phyloP scores from a whole-genome alignment of 2,888 invertebrate genomes.

The Bembecia ichneumoniformis region DNA sequence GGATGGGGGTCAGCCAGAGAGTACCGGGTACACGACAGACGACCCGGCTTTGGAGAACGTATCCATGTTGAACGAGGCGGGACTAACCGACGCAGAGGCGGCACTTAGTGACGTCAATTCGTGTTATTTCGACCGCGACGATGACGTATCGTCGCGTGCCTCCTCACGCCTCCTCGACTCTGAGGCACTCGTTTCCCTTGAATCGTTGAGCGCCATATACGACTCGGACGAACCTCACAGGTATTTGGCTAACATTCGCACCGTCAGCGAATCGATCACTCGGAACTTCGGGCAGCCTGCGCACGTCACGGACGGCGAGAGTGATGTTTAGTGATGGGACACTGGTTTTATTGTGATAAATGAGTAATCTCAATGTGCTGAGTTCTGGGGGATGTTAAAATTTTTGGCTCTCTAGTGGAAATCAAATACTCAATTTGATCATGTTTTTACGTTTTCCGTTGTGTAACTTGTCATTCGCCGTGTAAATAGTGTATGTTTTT shows the following conservation, averaged over 20 bases:
- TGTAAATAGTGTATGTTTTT: no score
- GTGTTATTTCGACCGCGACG: constrained; percentile 79
- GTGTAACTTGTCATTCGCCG: neutral
- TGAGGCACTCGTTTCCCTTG: constrained; percentile 82
- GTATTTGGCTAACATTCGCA: constrained; percentile 81
- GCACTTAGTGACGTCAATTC: constrained; percentile 90
- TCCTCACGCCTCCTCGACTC: constrained; percentile 86
- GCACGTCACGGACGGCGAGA: constrained; percentile 77
- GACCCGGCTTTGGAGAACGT: constrained; percentile 89
- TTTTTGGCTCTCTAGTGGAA: constrained; percentile 47
- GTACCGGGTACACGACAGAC: constrained; percentile 89
- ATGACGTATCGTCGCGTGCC: constrained; percentile 87
- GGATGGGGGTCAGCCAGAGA: constrained; percentile 72
- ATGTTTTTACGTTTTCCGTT: neutral
- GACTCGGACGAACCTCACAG: constrained; percentile 79
- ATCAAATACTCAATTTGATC: constrained; percentile 42
- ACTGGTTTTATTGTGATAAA: constrained; percentile 28
- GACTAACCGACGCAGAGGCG: constrained; percentile 89
- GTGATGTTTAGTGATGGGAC: constrained; percentile 68
- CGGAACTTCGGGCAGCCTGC: constrained; percentile 81
- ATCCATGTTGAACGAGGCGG: constrained; percentile 87
- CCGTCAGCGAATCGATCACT: constrained; percentile 83
- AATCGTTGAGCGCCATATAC: constrained; percentile 87
- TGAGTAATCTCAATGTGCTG: constrained; percentile 31
- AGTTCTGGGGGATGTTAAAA: constrained; percentile 16